phyloP scores from a whole-genome alignment of 2,113 vertebrate species.

The Sorex fumeus region DNA sequence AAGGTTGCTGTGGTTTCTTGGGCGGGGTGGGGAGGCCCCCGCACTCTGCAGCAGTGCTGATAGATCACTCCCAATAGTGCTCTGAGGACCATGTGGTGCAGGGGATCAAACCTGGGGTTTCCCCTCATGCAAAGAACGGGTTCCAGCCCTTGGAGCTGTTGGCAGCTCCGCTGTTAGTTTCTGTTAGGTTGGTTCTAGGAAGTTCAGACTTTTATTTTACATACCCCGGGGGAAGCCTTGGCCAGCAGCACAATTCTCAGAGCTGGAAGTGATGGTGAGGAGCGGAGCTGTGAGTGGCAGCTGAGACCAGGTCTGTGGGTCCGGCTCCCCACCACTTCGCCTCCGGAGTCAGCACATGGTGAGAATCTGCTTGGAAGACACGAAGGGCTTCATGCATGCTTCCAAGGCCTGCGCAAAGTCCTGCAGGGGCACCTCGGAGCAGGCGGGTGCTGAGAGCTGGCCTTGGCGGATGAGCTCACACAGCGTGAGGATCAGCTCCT shows the following conservation, averaged over 20 bases:
- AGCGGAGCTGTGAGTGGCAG: not conserved
- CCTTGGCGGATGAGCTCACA: constrained; percentile 91
- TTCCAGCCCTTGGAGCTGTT: too few relatives aligned
- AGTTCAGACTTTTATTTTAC: constrained; percentile 74
- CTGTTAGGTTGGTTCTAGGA: not conserved
- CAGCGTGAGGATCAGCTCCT: constrained; percentile 91
- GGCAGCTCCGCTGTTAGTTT: not conserved
- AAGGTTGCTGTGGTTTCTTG: too few relatives aligned
- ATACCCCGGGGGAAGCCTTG: not conserved
- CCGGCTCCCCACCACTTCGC: not conserved
- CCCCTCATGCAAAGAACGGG: too few relatives aligned
- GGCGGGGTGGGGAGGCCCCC: too few relatives aligned
- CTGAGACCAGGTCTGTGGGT: not conserved
- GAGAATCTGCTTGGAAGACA: constrained; percentile 94
- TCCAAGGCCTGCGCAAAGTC: constrained; percentile 92
- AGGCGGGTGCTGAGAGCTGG: constrained; percentile 90
- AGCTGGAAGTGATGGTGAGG: not conserved
- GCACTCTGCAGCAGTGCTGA: not conserved
- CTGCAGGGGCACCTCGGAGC: constrained; percentile 89
- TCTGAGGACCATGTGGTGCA: too few relatives aligned
- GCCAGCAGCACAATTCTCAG: not conserved
- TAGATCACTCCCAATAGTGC: not conserved
- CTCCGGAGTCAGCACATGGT: constrained; percentile 89
- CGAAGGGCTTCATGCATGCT: constrained; percentile 91
- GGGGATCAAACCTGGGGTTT: too few relatives aligned